Evolutionary conservation across 2,888 invertebrate species (phyloP).

Genomic region (Eristalinus sepulchralis): DNA sequence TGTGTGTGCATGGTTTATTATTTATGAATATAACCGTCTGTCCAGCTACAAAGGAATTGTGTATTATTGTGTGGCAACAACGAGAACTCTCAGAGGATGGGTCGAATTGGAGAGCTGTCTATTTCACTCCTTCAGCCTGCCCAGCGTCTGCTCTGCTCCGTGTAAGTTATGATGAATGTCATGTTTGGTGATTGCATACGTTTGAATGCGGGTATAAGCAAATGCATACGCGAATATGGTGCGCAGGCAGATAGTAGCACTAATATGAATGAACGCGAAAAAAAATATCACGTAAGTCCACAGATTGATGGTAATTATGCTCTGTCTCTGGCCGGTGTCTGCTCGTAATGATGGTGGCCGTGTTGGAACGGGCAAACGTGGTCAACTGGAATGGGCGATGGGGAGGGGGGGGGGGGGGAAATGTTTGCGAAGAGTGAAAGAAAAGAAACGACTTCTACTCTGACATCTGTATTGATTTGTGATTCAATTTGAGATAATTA

Average conservation of each 20-base stretch:
- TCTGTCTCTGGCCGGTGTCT: constrained; percentile 7
- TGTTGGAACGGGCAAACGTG: constrained; percentile 39
- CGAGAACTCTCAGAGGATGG: background rate
- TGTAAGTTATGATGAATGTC: constrained; percentile 71
- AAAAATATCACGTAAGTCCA: constrained; percentile 68
- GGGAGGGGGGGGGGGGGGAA: background rate
- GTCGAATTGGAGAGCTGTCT: background rate
- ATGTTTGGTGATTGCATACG: constrained; percentile 70
- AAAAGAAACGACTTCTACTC: background rate
- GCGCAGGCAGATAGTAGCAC: constrained; percentile 48
- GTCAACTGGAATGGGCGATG: constrained; percentile 29
- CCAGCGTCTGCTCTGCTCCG: background rate
- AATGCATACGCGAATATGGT: constrained; percentile 37
- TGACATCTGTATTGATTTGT: constrained; percentile 68
- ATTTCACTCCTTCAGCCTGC: background rate
- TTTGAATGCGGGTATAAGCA: constrained; percentile 60
- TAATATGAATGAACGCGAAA: constrained; percentile 60
- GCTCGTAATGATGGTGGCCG: constrained; percentile 46
- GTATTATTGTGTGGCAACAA: background rate
- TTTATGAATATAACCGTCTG: constrained; percentile 70
- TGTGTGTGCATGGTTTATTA: constrained; percentile 66
- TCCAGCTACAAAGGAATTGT: constrained; percentile 46
- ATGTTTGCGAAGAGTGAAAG: constrained; percentile 2
- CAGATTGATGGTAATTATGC: constrained; percentile 71
- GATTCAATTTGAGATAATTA: constrained; percentile 66